A percentile compares a stretch with the other conserved stretches of the same genome.
Conservation (phyloP, 2,797 vertebrate species). For the Gambusia yucatana region DNA sequence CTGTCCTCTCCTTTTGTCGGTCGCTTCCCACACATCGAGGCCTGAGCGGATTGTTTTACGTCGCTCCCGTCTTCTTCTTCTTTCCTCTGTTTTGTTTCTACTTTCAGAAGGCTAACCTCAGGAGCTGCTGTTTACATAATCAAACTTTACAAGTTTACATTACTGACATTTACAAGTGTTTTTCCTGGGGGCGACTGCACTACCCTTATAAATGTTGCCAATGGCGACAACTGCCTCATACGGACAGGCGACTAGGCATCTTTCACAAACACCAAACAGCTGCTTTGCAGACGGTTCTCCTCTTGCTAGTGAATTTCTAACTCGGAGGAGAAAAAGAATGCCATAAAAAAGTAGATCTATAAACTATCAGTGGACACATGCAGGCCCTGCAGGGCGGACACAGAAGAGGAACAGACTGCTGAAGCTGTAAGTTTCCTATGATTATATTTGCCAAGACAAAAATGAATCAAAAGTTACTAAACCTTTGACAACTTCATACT, state of each 20-base stretch:
- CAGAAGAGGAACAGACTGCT: background rate
- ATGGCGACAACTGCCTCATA: background rate
- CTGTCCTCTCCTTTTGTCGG: background rate
- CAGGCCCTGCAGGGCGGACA: background rate
- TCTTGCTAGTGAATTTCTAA: background rate
- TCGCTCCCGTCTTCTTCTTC: background rate
- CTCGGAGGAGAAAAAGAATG: background rate
- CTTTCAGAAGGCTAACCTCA: background rate
- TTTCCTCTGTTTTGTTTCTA: conserved; percentile 2
- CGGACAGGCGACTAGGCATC: background rate
- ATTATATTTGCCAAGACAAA: background rate
- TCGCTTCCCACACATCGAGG: background rate
- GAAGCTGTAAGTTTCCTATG: background rate
- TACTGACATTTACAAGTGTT: background rate
- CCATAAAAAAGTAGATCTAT: background rate
- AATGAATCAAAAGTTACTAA: background rate
- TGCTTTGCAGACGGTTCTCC: background rate
- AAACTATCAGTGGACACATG: background rate
- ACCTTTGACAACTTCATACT: background rate
- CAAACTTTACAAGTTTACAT: background rate
- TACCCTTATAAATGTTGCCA: background rate
- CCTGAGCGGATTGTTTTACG: background rate
- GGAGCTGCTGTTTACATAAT: background rate
- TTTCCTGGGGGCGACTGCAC: background rate
- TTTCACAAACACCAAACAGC: background rate